These are phyloP conservation scores for Lytechinus variegatus DNA, from an alignment of 35 echinoderm and acorn worm genomes.

Conservation along the genomic window DNA sequence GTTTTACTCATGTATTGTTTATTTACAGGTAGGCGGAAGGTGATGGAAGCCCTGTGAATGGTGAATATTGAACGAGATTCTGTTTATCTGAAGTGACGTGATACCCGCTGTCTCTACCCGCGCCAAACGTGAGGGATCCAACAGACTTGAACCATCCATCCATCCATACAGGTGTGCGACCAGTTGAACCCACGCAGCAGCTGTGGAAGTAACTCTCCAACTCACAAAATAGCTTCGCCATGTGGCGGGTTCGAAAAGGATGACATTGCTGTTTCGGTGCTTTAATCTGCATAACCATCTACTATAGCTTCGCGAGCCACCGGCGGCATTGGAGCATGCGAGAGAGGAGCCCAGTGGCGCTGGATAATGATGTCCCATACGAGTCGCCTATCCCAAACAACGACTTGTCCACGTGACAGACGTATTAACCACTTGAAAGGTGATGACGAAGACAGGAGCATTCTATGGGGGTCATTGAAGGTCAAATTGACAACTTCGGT, in stretches of 20 bases:
- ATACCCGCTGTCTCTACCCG: neutral
- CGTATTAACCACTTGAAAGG: constrained; percentile 23
- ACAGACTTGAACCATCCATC: neutral
- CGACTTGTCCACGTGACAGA: neutral
- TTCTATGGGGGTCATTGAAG: constrained; percentile 19
- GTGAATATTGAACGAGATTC: neutral
- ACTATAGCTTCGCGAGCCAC: neutral
- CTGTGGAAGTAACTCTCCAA: neutral
- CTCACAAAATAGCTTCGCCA: neutral
- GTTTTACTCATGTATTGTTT: neutral
- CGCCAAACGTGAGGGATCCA: neutral
- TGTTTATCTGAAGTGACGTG: neutral
- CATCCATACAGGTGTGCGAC: constrained; percentile 27
- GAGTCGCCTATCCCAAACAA: neutral
- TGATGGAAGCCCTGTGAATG: neutral
- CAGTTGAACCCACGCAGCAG: neutral
- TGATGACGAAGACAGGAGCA: constrained; percentile 13
- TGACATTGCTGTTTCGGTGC: neutral
- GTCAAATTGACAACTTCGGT: neutral
- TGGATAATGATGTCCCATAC: constrained; percentile 1
- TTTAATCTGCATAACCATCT: neutral
- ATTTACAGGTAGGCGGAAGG: neutral
- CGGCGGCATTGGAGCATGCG: neutral
- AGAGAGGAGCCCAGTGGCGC: neutral
- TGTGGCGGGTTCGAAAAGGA: constrained; percentile 1